Conservation (phyloP, 2,797 vertebrate genomes). For the Masticophis lateralis region DNA sequence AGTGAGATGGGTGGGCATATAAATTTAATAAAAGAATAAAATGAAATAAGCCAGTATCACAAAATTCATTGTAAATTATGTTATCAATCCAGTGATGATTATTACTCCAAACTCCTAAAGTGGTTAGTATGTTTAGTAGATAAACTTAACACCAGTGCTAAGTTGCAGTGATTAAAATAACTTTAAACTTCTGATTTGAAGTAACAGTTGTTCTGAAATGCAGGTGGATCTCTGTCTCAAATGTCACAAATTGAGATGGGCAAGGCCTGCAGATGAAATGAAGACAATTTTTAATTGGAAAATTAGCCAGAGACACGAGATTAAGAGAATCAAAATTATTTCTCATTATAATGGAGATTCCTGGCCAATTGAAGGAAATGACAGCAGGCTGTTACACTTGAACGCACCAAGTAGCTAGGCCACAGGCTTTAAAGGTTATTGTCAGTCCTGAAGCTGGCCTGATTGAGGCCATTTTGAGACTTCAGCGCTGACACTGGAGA, state of each 20-base stretch:
- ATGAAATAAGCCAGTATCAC: not conserved
- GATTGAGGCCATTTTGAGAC: too few species aligned
- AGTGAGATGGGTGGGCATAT: not conserved
- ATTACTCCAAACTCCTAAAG: not conserved
- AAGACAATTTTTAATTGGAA: not conserved
- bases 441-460: too few species aligned
- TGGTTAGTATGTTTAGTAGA: not conserved
- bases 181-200: not conserved
- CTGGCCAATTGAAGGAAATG: not conserved
- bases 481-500: too few species aligned
- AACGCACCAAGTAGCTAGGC: not conserved
- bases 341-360: not conserved
- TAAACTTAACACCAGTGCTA: not conserved
- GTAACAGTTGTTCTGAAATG: not conserved
- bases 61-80: not conserved
- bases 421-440: rapidly evolving
- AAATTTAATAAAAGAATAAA: not conserved
- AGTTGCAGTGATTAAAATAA: not conserved
- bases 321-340: not conserved
- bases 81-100: not conserved
- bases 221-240: not conserved
- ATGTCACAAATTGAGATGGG: not conserved
- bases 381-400: too few species aligned
- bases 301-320: not conserved
- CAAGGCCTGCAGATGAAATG: not conserved